These are phyloP conservation scores for Xestobium rufovillosum DNA, from an alignment of 2,888 invertebrate genomes.

Conservation along the genomic window DNA sequence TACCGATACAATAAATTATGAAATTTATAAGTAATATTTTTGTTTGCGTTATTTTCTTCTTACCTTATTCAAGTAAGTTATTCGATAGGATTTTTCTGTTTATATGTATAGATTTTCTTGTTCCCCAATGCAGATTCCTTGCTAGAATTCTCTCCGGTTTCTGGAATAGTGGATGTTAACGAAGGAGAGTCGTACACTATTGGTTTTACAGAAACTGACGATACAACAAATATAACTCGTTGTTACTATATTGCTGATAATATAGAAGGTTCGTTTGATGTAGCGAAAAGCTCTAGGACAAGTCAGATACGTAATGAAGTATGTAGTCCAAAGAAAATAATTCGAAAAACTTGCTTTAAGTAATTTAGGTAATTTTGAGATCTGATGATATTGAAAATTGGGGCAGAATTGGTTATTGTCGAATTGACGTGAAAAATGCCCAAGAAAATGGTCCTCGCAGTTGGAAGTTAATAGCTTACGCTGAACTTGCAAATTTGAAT, in stretches of 20 bases:
- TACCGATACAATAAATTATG: too few species aligned
- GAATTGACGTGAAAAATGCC: not conserved
- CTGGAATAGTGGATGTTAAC: not conserved
- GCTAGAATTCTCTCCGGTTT: too few species aligned
- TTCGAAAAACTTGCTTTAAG: too few species aligned
- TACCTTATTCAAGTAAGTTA: too few species aligned
- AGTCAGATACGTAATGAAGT: too few species aligned
- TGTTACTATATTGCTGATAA: conserved; percentile 1
- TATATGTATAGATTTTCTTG: too few species aligned
- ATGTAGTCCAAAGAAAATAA: too few species aligned
- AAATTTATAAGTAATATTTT: too few species aligned
- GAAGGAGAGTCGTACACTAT: not conserved
- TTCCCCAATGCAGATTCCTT: too few species aligned
- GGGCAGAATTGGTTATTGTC: not conserved
- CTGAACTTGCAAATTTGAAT: not conserved
- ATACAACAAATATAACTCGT: not conserved
- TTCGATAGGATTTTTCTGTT: too few species aligned
- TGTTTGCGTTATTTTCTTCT: too few species aligned
- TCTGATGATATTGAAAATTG: not conserved
- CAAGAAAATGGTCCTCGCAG: not conserved
- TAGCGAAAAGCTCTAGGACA: not conserved
- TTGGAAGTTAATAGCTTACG: not conserved
- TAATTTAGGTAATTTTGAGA: not conserved
- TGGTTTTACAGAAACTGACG: not conserved
- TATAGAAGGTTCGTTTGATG: not conserved